Percentiles rank a stretch among this genome's conserved stretches.
Conservation (phyloP, 1,140 invertebrate genomes). For the Drosophila murphyi region DNA sequence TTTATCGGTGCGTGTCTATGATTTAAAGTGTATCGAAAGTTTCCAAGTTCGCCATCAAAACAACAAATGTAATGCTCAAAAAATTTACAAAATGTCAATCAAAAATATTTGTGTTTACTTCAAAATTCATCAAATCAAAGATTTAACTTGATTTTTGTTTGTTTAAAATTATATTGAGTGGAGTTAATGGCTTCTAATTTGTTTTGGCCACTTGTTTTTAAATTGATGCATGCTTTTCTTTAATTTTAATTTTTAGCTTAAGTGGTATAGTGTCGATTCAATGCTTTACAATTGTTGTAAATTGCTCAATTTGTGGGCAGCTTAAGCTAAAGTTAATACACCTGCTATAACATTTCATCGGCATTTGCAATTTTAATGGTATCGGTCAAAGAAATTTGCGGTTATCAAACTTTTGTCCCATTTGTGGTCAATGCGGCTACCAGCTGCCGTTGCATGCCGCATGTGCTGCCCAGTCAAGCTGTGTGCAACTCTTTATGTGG, state of each 20-base stretch:
- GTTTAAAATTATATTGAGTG: neutral
- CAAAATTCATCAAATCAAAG: neutral
- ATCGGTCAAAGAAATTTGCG: constrained; percentile 39
- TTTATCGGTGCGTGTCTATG: constrained; percentile 62
- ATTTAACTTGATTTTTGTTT: constrained; percentile 5
- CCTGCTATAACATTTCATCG: constrained; percentile 18
- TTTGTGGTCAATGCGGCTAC: constrained; percentile 51
- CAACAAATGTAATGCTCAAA: constrained; percentile 10
- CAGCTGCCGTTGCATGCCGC: neutral
- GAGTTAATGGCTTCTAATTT: too few species aligned
- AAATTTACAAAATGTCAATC: constrained; percentile 1
- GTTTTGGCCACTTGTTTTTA: too few species aligned
- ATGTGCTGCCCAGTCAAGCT: neutral
- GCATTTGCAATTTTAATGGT: constrained; percentile 37
- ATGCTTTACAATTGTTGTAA: too few species aligned
- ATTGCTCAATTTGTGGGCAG: constrained; percentile 18
- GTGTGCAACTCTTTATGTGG: constrained; percentile 28
- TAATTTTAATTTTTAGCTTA: too few species aligned
- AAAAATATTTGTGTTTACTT: neutral
- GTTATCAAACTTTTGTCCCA: constrained; percentile 40
- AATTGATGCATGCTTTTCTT: too few species aligned
- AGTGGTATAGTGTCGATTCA: too few species aligned
- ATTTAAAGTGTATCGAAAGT: constrained; percentile 60
- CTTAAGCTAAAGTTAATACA: neutral
- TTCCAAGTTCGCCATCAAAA: constrained; percentile 28